Conservation (phyloP, 2,113 vertebrate genomes). For the Hemiscyllium ocellatum region DNA sequence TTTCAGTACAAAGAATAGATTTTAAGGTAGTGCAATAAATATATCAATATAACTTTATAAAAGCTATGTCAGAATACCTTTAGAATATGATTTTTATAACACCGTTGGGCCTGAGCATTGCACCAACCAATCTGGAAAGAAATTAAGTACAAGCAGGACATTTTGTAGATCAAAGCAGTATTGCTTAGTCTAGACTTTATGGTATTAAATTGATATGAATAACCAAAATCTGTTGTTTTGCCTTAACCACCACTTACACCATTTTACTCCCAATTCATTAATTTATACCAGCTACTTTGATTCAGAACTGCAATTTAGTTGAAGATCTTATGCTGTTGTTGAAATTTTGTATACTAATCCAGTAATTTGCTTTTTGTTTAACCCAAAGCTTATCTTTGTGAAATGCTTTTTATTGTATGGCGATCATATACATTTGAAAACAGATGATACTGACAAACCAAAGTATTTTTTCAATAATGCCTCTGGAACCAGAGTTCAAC, state of each 20-base stretch:
- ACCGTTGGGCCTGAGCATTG: background rate
- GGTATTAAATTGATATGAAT: background rate
- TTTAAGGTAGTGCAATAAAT: background rate
- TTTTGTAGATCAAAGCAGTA: slow-evolving; percentile 14
- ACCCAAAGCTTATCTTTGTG: background rate
- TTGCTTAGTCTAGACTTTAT: background rate
- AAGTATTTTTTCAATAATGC: background rate
- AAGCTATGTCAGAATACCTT: background rate
- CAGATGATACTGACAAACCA: background rate
- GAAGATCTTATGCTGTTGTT: background rate
- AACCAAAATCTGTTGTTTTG: background rate
- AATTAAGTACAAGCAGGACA: background rate
- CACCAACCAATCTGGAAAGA: background rate
- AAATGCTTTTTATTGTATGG: background rate
- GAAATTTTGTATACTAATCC: background rate
- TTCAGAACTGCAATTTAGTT: background rate
- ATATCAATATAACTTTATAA: slow-evolving; percentile 1
- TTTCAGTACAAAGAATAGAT: background rate
- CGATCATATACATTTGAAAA: background rate
- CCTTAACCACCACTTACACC: background rate
- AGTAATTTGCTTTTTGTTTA: background rate
- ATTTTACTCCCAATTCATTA: background rate
- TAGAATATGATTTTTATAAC: background rate
- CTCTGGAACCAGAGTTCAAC: background rate
- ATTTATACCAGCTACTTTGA: background rate